Evolutionary conservation across 1,140 invertebrate species (phyloP), one percentile per base, ranked within the genome.

Genomic region (Neodiprion virginianus): DNA sequence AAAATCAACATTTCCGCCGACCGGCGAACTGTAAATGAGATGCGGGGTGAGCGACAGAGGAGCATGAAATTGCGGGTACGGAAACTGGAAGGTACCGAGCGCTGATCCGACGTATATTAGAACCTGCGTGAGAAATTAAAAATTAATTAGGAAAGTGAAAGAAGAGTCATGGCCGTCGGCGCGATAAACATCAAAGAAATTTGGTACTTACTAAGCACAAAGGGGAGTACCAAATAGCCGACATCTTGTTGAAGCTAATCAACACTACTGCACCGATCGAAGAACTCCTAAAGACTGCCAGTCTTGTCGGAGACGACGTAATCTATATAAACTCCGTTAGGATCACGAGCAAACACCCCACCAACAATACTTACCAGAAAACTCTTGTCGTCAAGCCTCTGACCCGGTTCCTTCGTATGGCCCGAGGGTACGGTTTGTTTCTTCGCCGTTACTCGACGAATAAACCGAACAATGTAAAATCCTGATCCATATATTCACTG

Each of bases 1-100:
- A 61, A 77, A 80, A 71, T 78, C 74, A n/a, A 71, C 11, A 69
- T 68, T 23, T 49, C 73, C 66, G 23, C 65, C 21, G 61, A 65
- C 17, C 12, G 11, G 53, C 8, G 67, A 69, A 23, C 7, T 47
- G 40, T 69, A 69, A 23, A 69, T 12, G 11, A 69, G 40, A 11
- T 69, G 14, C 14, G 67, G 67, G 21, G 14, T 23, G 5, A 69
- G 4, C 67, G 67, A 47, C 12, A 69, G 21, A 11, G 14, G 67
- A 12, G 5, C 7, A 11, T 12, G 12, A 12, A 69, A 69, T 21
- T 12, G 10, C 14, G 17, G 12, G 21, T 69, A 69, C 67, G 14
- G 10, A 23, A 69, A 69, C 11, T 11, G 67, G 40, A 17, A 69
- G 21, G 14, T 17, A 12, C 21, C 67, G 21, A 23, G 67, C 11